Base-by-base conservation (phyloP, 2,797 vertebrate species). In the Tympanoctomys barrerae region DNA sequence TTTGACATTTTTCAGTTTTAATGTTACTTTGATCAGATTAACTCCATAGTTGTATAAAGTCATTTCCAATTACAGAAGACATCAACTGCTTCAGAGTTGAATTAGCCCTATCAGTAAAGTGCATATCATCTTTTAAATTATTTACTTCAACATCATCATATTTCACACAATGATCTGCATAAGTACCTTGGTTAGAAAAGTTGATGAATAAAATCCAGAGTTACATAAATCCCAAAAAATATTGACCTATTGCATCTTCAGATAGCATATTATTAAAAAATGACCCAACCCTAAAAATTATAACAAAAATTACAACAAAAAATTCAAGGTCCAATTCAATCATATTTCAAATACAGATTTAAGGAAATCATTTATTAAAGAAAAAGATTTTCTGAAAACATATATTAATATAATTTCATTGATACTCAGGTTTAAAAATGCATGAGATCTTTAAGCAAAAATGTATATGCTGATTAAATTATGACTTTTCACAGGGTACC, bases 401-500 rank as follows among this genome's bases (percentile, higher is more conserved):
- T 54, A 28, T 33, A 4, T 84, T 79, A 85, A 73, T 73, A 86
- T 18, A 90, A 49, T 16, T 42, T 79, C 1, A 62, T 26, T 86
- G 21, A 52, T 6, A 96, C 80, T 73, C 16, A 73, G 18, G 22
- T 36, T 0, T 62, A 52, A 84, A 0, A 0, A 31, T 90, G 6
- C 2, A 22, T 64, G 4, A 31, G 82, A 33, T 79, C 39, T 33
- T 94, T 22, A 87, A 95, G 16, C 7, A 77, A 95, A 90, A 93
- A 39, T 92, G 18, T 14, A 4, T 87, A 61, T 96, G 92, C 94
- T 93, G 49, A 86, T 66, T 64, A 22, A 85, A 46, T 87, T 83
- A 46, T 97, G 91, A 97, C 90, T 91, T 98, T 97, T 95, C 96
- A 87, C 57, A 70, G 92, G 33, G 46, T 85, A 85, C 85, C 92